These are phyloP conservation scores for Liolophura sinensis DNA, from an alignment of 1,140 invertebrate species.

Conservation along the genomic window DNA sequence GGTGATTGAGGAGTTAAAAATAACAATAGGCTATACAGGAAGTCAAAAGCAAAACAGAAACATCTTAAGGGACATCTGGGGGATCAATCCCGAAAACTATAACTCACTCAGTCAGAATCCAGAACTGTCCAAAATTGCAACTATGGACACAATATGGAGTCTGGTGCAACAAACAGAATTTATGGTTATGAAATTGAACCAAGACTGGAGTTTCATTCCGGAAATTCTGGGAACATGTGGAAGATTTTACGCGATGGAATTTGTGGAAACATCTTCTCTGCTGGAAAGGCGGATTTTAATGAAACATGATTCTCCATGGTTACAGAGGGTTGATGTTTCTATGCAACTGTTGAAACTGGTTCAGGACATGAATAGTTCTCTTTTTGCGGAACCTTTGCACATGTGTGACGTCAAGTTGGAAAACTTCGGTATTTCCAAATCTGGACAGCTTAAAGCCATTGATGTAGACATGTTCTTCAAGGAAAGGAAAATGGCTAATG, in stretches of 20 bases:
- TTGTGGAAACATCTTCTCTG: conserved; percentile 52
- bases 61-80: conserved; percentile 29
- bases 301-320: conserved; percentile 60
- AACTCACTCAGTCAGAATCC: conserved; percentile 10
- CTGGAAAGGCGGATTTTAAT: conserved; percentile 25
- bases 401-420: conserved; percentile 71
- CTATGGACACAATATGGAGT: conserved; percentile 67
- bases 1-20: conserved; percentile 13
- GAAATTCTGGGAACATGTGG: conserved; percentile 71
- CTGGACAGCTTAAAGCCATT: conserved; percentile 62
- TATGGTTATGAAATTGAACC: conserved; percentile 65
- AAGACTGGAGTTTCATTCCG: conserved; percentile 67
- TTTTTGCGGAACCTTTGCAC: conserved; percentile 65
- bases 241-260: conserved; percentile 67
- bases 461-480: conserved; percentile 65
- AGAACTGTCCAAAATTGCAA: conserved; percentile 8
- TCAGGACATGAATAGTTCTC: conserved; percentile 62
- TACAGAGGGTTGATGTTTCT: conserved; percentile 55
- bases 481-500: conserved; percentile 1
- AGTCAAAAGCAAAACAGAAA: conserved; percentile 8
- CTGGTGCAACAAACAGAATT: conserved; percentile 72
- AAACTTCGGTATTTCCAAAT: conserved; percentile 67
- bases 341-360: conserved; percentile 68
- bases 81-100: conserved; percentile 22
- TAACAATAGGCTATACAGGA: conserved; percentile 28